Evolutionary conservation across 1,140 invertebrate genomes (phyloP).

Genomic region (Octopus bimaculoides): DNA sequence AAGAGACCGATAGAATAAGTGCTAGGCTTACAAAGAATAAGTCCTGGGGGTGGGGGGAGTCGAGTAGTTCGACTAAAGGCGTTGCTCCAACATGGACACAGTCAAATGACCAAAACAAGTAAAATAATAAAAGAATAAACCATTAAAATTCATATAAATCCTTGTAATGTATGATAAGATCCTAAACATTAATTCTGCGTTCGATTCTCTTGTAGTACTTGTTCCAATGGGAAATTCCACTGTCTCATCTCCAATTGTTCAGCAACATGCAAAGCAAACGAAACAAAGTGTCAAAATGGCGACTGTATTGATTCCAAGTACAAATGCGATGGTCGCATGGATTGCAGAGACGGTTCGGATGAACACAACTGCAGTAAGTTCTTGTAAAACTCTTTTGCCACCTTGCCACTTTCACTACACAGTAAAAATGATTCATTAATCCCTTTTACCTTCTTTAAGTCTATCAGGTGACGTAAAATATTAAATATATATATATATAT

Average conservation of each 20-base stretch:
- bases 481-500: too few relatives aligned
- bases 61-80: neutral
- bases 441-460: too few relatives aligned
- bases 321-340: constrained; percentile 13
- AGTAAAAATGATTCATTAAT: too few relatives aligned
- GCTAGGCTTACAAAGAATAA: too few relatives aligned
- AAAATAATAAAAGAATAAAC: neutral
- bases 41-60: too few relatives aligned
- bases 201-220: constrained; percentile 27
- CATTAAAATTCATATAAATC: neutral
- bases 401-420: too few relatives aligned
- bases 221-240: constrained; percentile 26
- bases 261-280: constrained; percentile 3
- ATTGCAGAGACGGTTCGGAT: constrained; percentile 21
- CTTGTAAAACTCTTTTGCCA: too few relatives aligned
- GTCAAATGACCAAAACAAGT: too few relatives aligned
- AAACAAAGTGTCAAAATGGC: constrained; percentile 16
- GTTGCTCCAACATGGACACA: too few relatives aligned
- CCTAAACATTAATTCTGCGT: neutral
- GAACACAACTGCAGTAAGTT: constrained; percentile 25
- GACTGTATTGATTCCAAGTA: constrained; percentile 14
- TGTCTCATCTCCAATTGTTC: constrained; percentile 22
- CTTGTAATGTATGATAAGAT: too few relatives aligned
- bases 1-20: too few relatives aligned
- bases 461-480: too few relatives aligned